phyloP scores from a whole-genome alignment of 1,140 invertebrate genomes.

The Drosophila kurseongensis region DNA sequence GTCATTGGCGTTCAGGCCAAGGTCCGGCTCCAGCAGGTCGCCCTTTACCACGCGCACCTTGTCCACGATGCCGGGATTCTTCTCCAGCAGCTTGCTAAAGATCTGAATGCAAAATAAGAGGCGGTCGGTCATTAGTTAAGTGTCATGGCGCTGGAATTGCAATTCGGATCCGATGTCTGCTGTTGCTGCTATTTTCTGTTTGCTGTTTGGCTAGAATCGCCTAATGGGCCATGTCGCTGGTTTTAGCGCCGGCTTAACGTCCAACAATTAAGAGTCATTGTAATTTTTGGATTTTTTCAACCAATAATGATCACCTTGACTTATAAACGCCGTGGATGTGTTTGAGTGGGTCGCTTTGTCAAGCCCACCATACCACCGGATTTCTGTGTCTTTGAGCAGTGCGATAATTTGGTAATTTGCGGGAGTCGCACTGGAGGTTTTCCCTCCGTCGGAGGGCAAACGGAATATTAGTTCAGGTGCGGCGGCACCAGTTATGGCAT shows the following conservation, averaged over 20 bases:
- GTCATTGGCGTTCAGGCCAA: slow-evolving; percentile 90
- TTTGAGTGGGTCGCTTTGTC: slow-evolving; percentile 44
- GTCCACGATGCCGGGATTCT: slow-evolving; percentile 87
- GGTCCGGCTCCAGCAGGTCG: slow-evolving; percentile 91
- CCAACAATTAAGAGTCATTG: slow-evolving; percentile 74
- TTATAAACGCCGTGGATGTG: slow-evolving; percentile 66
- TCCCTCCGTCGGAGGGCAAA: slow-evolving; percentile 22
- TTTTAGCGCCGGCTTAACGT: slow-evolving; percentile 33
- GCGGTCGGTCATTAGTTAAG: slow-evolving; percentile 59
- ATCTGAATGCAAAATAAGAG: slow-evolving; percentile 86
- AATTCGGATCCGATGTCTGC: slow-evolving; percentile 16
- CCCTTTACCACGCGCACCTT: slow-evolving; percentile 93
- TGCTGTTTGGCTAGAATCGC: slow-evolving; percentile 43
- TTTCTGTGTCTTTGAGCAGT: slow-evolving; percentile 18
- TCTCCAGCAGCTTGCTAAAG: slow-evolving; percentile 88
- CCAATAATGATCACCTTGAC: slow-evolving; percentile 74
- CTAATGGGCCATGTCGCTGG: slow-evolving; percentile 53
- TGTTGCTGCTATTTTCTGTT: slow-evolving; percentile 2
- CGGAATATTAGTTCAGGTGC: slow-evolving; percentile 26
- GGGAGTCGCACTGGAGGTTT: slow-evolving; percentile 8
- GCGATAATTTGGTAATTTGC: slow-evolving; percentile 51
- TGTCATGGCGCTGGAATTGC: slow-evolving; percentile 44
- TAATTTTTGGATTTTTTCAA: slow-evolving; percentile 65
- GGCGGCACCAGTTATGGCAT: slow-evolving; percentile 16
- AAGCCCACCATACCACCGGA: slow-evolving; percentile 13